Base-by-base conservation (phyloP, 2,888 invertebrate species). In the Petrolisthes cinctipes region DNA sequence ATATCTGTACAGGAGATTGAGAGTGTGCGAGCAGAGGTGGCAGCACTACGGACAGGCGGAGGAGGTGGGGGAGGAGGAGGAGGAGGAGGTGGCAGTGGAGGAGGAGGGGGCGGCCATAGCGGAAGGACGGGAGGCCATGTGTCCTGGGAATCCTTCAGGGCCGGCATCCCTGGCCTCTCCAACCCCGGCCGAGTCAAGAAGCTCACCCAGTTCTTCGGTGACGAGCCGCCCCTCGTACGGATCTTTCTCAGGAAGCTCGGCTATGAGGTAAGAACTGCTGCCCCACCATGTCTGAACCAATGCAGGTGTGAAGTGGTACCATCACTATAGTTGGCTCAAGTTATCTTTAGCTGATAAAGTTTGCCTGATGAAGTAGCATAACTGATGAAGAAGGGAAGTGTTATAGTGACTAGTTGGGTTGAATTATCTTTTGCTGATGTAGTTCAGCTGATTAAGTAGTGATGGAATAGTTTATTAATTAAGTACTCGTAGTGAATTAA, bases 171-270 rank as follows among this genome's bases (percentile, higher is more conserved):
- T 4, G 92, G 93, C 84, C 94, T 97, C 92, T 96, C 97, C 91
- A 97, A 97, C 93, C 97, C 97, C 0, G 96, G 96, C 91, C 94
- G 97, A 90, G 97, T 97, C 37, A 96, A 96, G 93, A 96, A 97
- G 92, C 94, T 97, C 91, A 97, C 97, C 88, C 97, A 97, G 94
- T 97, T 98, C 94, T 98, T 98, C 94, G 98, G 97, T 54, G 96
- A 97, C 93, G 97, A 98, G 93, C 97, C 97, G 57, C 97, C 97
- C 11, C 94, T 97, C 91, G 95, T 97, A 93, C 94, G 97, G 93
- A 94, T 97, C 88, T 98, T 97, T 94, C 94, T 98, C 85, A 96
- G 97, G 93, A 97, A 97, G 93, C 94, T 98, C 91, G 97, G 97
- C 92, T 98, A 97, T 93, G 97, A 97, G 95, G 97, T 90, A 75